Percentiles rank a stretch among this genome's conserved stretches.
These are phyloP conservation scores for Panthera leo DNA, from an alignment of 2,113 vertebrate genomes.

Conservation along the genomic window DNA sequence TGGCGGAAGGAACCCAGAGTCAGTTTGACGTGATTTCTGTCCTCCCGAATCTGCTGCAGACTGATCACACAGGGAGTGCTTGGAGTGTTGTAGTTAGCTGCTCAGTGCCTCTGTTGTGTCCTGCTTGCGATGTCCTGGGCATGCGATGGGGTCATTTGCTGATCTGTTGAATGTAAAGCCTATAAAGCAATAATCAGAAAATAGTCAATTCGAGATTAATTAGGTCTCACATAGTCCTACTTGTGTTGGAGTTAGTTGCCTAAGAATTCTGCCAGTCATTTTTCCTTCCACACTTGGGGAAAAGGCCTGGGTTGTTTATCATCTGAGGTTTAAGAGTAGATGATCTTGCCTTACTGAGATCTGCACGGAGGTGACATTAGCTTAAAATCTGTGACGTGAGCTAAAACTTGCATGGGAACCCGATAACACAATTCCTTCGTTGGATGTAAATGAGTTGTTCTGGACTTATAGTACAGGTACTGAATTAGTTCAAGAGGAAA, in stretches of 20 bases:
- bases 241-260: not conserved
- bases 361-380: not conserved
- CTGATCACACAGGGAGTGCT: not conserved
- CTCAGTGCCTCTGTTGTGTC: not conserved
- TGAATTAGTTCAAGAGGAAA: not conserved
- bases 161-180: not conserved
- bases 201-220: not conserved
- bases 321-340: not conserved
- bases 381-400: not conserved
- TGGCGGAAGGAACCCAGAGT: not conserved
- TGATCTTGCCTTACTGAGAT: not conserved
- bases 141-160: not conserved
- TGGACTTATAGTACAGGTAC: not conserved
- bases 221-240: not conserved
- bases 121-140: not conserved
- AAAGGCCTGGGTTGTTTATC: not conserved
- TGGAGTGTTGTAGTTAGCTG: fast-evolving
- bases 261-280: not conserved
- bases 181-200: not conserved
- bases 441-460: not conserved
- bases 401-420: fast-evolving
- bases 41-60: not conserved
- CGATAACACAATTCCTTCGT: not conserved
- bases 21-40: not conserved
- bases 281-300: not conserved